Evolutionary conservation across 2,888 invertebrate species (phyloP), one percentile per base, ranked within the genome.

Genomic region (Anarsia innoxiella): DNA sequence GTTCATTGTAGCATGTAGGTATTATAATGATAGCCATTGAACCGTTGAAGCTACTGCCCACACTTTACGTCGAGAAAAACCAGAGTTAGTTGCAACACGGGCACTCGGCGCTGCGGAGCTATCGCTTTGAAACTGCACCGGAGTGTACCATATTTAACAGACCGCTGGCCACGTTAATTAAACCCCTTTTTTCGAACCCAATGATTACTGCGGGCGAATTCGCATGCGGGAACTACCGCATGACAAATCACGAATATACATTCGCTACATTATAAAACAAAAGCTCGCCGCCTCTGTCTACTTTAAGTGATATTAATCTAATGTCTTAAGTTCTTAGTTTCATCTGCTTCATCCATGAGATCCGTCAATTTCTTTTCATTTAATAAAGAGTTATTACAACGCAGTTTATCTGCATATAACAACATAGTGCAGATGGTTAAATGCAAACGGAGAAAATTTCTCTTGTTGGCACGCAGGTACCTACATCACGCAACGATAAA

Each of bases 71-170:
- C 35, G 39, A 25, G 25, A 40, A 45, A 48, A 44, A 44, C 39
- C 31, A 33, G n/a, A n/a, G 39, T 11, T 12, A 6, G 15, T 39
- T 36, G 49, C 51, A 53, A 49, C 48, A 45, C 44, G 45, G 46
- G 53, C 41, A 42, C 49, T 51, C 57, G 56, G 56, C 55, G 52
- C 59, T 49, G 44, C 58, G 59, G n/a, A 53, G 56, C 67, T 62
- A 71, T 74, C 69, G 69, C 71, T 74, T 70, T 73, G 67, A 66
- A 70, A 71, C 62, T 69, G 66, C 66, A 68, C 53, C 59, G 56
- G 57, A 61, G 59, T 63, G 56, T 53, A 60, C 53, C 62, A 65
- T 57, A 69, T 75, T 73, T 70, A 66, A 74, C 74, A 71, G 70
- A 62, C 66, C 71, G 65, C 56, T 60, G 67, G 55, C 52, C 66